phyloP scores from a whole-genome alignment of 2,888 invertebrate species.

The Noctua fimbriata region DNA sequence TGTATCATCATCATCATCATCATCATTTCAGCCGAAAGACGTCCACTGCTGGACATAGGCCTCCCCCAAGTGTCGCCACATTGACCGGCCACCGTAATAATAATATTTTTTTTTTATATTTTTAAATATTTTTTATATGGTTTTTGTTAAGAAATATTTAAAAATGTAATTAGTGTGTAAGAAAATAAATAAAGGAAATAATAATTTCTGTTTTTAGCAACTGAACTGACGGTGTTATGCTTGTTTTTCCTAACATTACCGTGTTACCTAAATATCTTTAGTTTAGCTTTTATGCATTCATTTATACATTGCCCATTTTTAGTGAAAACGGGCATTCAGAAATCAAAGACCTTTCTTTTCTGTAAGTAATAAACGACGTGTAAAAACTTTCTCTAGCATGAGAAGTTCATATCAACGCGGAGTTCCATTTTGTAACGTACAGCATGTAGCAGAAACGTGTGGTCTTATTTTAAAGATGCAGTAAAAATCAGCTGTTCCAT shows the following conservation, averaged over 20 bases:
- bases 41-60: too few species aligned
- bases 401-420: constrained; percentile 30
- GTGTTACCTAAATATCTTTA: neutral
- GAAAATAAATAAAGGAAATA: too few species aligned
- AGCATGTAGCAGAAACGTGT: neutral
- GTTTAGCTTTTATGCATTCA: neutral
- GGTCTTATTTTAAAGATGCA: neutral
- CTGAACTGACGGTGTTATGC: neutral
- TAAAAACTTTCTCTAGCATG: constrained; percentile 37
- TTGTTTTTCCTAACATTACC: neutral
- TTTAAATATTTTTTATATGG: too few species aligned
- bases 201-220: neutral
- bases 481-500: neutral
- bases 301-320: neutral
- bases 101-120: too few species aligned
- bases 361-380: constrained; percentile 16
- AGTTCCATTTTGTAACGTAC: constrained; percentile 32
- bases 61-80: too few species aligned
- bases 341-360: neutral
- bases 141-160: too few species aligned
- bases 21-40: too few species aligned
- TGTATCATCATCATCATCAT: too few species aligned
- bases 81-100: too few species aligned
- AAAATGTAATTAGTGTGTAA: too few species aligned
- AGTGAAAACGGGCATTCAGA: neutral